A percentile compares a stretch with the other conserved stretches of the same genome.
These are phyloP conservation scores for Callithrix jacchus DNA, from an alignment of 2,113 vertebrate genomes.

Conservation along the genomic window DNA sequence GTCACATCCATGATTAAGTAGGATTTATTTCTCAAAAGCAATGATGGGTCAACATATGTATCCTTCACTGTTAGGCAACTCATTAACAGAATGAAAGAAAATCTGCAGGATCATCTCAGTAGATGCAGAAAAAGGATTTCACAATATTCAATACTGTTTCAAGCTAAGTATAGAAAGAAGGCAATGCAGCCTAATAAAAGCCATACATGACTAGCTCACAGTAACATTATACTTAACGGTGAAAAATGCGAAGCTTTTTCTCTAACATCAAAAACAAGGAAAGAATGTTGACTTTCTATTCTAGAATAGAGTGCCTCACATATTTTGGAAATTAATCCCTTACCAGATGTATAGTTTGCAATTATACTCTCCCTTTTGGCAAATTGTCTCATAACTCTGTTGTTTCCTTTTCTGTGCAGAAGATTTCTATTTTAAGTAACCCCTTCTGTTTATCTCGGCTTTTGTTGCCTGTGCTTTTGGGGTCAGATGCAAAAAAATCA, in stretches of 20 bases:
- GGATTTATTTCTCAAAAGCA: not conserved
- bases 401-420: too few relatives aligned
- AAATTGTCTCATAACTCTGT: too few relatives aligned
- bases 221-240: too few relatives aligned
- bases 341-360: too few relatives aligned
- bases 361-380: too few relatives aligned
- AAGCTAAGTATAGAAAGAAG: not conserved
- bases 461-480: too few relatives aligned
- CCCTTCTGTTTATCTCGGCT: too few relatives aligned
- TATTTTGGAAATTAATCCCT: too few relatives aligned
- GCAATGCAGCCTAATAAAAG: not conserved
- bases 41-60: not conserved
- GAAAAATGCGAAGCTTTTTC: not conserved
- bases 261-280: not conserved
- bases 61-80: not conserved
- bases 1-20: not conserved
- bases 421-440: too few relatives aligned
- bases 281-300: not conserved
- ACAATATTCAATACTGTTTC: not conserved
- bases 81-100: not conserved
- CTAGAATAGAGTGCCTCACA: too few relatives aligned
- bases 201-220: not conserved
- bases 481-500: too few relatives aligned
- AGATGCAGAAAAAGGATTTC: not conserved
- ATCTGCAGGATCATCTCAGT: not conserved